Evolutionary conservation across 2,888 invertebrate species (phyloP).

Genomic region (Drosophila meridionalis): DNA sequence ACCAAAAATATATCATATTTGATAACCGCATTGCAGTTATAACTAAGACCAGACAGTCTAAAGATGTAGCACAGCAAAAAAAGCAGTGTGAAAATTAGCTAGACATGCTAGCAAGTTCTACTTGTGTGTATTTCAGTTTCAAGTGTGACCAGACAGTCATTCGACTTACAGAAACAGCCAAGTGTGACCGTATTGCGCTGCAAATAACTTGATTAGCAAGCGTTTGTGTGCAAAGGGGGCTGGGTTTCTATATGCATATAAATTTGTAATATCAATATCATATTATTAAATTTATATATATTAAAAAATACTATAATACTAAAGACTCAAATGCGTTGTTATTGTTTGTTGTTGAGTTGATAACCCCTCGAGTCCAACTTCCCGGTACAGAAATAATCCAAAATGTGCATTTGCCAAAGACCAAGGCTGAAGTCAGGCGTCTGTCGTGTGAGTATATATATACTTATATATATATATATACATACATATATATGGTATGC

Average conservation of each 20-base stretch:
- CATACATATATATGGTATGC: slow-evolving; percentile 20
- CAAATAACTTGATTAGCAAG: not conserved
- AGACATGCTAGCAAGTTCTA: not conserved
- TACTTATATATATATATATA: not conserved
- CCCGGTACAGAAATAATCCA: slow-evolving; percentile 13
- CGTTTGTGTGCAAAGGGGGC: too few relatives aligned
- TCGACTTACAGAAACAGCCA: not conserved
- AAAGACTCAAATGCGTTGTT: too few relatives aligned
- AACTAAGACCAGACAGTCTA: not conserved
- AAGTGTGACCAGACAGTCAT: not conserved
- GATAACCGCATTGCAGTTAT: not conserved
- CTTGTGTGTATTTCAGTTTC: not conserved
- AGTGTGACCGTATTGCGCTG: not conserved
- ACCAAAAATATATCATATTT: too few relatives aligned
- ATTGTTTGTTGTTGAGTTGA: slow-evolving; percentile 4
- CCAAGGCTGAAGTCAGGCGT: slow-evolving; percentile 28
- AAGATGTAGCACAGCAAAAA: not conserved
- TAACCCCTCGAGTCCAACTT: slow-evolving; percentile 18
- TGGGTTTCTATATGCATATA: not conserved
- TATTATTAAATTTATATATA: not conserved
- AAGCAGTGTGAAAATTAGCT: not conserved
- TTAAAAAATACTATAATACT: slow-evolving; percentile 1
- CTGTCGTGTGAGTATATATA: not conserved
- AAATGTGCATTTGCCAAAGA: slow-evolving; percentile 26
- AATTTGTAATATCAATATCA: not conserved